A percentile compares a stretch with the other conserved stretches of the same genome.
Evolutionary conservation across 2,113 vertebrate genomes (phyloP).

Genomic region (Raja brachyura): DNA sequence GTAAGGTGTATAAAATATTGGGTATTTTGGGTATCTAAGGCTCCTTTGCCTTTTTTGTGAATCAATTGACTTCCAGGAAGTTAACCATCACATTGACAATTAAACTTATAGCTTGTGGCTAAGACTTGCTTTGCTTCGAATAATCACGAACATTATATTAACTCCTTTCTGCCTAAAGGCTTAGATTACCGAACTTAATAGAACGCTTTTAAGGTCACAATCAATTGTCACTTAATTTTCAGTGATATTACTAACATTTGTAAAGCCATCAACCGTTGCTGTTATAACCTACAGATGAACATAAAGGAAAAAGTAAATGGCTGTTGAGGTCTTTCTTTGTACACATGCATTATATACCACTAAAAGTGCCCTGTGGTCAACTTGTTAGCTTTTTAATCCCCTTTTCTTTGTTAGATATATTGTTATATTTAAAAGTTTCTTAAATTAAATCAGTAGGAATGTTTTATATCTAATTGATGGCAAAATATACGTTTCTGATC

Average conservation of each 20-base stretch:
- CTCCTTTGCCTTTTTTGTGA: background rate
- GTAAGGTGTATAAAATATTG: background rate
- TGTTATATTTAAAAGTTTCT: slow-evolving; percentile 37
- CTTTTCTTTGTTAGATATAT: slow-evolving; percentile 36
- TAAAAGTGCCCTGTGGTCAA: slow-evolving; percentile 37
- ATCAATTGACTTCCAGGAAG: slow-evolving; percentile 28
- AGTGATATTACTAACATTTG: background rate
- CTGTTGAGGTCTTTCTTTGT: slow-evolving; percentile 19
- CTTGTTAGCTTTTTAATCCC: slow-evolving; percentile 38
- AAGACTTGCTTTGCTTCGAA: background rate
- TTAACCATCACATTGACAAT: background rate
- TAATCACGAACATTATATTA: slow-evolving; percentile 7
- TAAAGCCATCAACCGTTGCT: slow-evolving; percentile 10
- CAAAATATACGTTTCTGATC: slow-evolving; percentile 27
- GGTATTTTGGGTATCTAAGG: background rate
- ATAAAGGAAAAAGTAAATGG: slow-evolving; percentile 6
- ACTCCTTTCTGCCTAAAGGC: slow-evolving; percentile 11
- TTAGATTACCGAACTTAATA: background rate
- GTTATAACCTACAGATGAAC: background rate
- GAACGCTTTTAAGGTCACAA: background rate
- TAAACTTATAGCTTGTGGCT: background rate
- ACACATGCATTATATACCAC: slow-evolving; percentile 31
- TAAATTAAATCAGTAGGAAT: slow-evolving; percentile 35
- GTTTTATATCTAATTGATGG: slow-evolving; percentile 38
- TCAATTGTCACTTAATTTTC: slow-evolving; percentile 4